Conservation (phyloP, 64 coral and sea anemone genomes). For the Stichodactyla mertensii region DNA sequence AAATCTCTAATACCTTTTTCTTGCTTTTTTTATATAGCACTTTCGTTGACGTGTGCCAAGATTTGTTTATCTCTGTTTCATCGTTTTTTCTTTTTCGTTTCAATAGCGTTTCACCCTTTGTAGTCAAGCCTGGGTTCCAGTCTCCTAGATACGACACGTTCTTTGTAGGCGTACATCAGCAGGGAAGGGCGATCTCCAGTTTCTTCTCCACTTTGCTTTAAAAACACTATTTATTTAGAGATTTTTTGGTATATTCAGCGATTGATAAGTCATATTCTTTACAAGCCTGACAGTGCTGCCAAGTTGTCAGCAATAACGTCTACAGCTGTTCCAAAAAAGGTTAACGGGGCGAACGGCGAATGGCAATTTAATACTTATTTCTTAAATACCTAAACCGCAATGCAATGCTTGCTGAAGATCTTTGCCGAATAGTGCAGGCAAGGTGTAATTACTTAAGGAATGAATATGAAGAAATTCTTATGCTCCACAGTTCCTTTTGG, state of each 20-base stretch:
- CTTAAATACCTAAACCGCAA: too few species aligned
- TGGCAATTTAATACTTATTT: too few species aligned
- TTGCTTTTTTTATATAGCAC: not conserved
- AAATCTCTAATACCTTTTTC: not conserved
- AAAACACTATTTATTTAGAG: not conserved
- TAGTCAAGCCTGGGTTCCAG: not conserved
- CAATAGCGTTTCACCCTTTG: not conserved
- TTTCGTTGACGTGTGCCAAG: not conserved
- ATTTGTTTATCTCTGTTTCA: not conserved
- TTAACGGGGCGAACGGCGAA: too few species aligned
- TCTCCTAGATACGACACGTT: not conserved
- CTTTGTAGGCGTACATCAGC: not conserved
- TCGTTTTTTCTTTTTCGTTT: not conserved
- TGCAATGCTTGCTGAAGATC: too few species aligned
- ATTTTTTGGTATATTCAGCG: not conserved
- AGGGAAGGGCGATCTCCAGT: not conserved
- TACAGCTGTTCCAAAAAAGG: too few species aligned
- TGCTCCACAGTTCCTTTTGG: too few species aligned
- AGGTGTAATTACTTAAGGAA: too few species aligned
- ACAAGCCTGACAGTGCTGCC: not conserved
- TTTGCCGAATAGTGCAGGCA: too few species aligned
- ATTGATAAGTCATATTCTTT: not conserved
- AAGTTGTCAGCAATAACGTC: not conserved
- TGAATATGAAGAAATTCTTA: too few species aligned
- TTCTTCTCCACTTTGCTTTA: not conserved